Conservation (phyloP, 2,113 vertebrate species). For the Piliocolobus tephrosceles region DNA sequence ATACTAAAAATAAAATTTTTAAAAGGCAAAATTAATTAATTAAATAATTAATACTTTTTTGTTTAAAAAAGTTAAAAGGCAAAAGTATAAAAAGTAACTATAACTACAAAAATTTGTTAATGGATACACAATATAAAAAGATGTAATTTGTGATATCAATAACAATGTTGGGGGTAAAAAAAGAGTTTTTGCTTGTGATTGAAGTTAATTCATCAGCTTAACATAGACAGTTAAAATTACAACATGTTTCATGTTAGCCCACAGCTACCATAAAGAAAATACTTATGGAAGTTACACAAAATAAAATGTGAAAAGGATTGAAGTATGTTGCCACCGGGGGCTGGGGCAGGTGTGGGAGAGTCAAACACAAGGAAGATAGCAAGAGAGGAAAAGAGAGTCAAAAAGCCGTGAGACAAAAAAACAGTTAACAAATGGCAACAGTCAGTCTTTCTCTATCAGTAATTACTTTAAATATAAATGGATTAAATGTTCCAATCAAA, state of each 20-base stretch:
- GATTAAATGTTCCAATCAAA: not conserved
- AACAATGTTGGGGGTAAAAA: not conserved
- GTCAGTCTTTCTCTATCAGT: not conserved
- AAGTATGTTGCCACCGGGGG: not conserved
- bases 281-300: not conserved
- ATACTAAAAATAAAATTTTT: not conserved
- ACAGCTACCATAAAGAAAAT: not conserved
- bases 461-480: not conserved
- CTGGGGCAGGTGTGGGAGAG: too few relatives aligned
- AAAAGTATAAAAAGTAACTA: not conserved
- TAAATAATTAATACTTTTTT: too few relatives aligned
- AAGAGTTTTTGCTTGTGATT: not conserved
- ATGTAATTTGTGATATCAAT: not conserved
- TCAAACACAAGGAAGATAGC: not conserved
- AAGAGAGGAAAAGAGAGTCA: not conserved
- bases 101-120: not conserved
- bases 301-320: not conserved
- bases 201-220: not conserved
- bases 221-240: not conserved
- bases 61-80: not conserved
- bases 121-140: not conserved
- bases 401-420: not conserved
- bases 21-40: not conserved
- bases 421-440: not conserved
- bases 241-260: not conserved